These are phyloP conservation scores for Gnathonemus longibarbis DNA, from an alignment of 2,113 vertebrate species.

Conservation along the genomic window DNA sequence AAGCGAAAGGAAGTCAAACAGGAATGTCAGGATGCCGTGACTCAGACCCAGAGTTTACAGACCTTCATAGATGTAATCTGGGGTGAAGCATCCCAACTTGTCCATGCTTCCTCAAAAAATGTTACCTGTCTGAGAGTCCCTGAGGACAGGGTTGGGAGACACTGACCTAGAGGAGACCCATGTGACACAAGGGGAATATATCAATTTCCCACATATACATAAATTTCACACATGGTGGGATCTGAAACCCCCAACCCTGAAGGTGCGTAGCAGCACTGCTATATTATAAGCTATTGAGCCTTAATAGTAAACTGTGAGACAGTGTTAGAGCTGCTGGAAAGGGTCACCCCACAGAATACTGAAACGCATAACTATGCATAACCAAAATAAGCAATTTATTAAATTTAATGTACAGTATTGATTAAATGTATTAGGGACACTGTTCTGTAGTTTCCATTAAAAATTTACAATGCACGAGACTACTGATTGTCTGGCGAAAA, in stretches of 20 bases:
- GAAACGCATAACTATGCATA: neutral
- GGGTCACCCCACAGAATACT: neutral
- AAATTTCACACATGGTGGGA: neutral
- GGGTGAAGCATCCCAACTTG: neutral
- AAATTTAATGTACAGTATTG: neutral
- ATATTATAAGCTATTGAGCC: neutral
- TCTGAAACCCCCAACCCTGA: neutral
- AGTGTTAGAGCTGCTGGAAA: neutral
- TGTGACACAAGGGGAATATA: neutral
- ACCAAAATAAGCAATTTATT: neutral
- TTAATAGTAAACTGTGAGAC: neutral
- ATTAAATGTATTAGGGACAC: neutral
- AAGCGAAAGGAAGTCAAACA: neutral
- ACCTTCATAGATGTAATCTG: neutral
- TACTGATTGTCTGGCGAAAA: neutral
- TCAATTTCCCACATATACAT: neutral
- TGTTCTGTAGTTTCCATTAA: neutral
- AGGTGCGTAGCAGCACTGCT: neutral
- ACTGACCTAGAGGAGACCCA: neutral
- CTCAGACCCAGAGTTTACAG: neutral
- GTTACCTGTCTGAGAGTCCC: neutral
- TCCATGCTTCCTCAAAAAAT: neutral
- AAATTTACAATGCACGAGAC: neutral
- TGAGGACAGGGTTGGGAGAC: neutral
- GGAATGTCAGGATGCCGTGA: neutral